Percentiles rank a stretch among this genome's conserved stretches.
phyloP scores from a whole-genome alignment of 2,113 vertebrate genomes.

The Microcebus lehilahytsara region DNA sequence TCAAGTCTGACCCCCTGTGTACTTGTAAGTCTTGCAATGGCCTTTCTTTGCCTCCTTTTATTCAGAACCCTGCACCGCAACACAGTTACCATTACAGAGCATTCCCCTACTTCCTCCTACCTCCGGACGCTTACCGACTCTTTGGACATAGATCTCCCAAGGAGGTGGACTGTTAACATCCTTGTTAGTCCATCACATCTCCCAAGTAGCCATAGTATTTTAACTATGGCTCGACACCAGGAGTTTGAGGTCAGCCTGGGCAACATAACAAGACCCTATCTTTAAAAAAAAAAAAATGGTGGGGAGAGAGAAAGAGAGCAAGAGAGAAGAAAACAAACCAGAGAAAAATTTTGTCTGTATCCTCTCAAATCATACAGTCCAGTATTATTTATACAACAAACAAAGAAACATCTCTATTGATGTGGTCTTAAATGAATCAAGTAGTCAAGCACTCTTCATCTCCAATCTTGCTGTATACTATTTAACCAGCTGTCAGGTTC shows the following conservation, averaged over 20 bases:
- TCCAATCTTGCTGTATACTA: background rate
- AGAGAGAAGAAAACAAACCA: background rate
- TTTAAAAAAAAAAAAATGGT: too few species aligned
- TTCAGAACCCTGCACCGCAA: background rate
- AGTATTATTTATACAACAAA: background rate
- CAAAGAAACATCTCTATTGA: background rate
- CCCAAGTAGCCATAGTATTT: background rate
- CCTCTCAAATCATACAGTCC: background rate
- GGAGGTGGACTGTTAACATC: background rate
- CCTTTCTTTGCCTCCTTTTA: background rate
- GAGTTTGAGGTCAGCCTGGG: too few species aligned
- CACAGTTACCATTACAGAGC: background rate
- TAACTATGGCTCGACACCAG: background rate
- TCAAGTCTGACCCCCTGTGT: background rate
- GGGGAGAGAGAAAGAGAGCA: too few species aligned
- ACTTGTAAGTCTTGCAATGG: background rate
- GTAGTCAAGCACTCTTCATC: background rate
- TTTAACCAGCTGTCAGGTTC: background rate
- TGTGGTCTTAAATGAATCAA: background rate
- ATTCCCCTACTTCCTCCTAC: background rate
- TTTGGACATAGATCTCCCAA: background rate
- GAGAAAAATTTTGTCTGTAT: background rate
- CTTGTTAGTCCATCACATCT: background rate
- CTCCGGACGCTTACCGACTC: too few species aligned
- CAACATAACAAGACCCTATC: too few species aligned